phyloP scores from a whole-genome alignment of 2,113 vertebrate species.

The Mesembrinibis cayennensis region DNA sequence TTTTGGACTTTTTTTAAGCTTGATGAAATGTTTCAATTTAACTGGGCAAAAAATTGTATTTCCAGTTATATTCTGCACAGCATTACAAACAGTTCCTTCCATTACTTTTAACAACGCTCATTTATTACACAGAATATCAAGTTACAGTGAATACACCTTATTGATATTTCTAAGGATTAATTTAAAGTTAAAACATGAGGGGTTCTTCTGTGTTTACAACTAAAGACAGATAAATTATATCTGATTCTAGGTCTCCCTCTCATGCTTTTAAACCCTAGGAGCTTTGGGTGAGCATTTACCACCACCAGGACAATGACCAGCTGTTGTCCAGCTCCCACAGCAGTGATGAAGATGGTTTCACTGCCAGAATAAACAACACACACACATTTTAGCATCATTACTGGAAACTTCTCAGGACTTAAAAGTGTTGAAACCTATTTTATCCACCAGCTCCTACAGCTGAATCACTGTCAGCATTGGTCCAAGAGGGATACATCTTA shows the following conservation, averaged over 20 bases:
- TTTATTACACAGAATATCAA: neutral
- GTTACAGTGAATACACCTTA: neutral
- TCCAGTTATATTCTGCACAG: neutral
- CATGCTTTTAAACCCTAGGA: neutral
- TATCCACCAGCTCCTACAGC: neutral
- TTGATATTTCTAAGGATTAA: neutral
- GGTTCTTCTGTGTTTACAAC: neutral
- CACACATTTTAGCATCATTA: neutral
- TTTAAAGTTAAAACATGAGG: neutral
- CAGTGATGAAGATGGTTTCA: neutral
- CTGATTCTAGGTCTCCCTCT: neutral
- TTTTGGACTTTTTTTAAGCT: neutral
- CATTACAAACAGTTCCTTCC: neutral
- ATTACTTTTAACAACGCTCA: neutral
- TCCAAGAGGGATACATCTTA: neutral
- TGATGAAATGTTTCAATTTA: neutral
- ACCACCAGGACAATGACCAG: neutral
- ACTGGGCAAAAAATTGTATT: neutral
- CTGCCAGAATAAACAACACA: neutral
- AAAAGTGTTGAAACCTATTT: neutral
- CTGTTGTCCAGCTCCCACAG: neutral
- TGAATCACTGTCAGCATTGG: neutral
- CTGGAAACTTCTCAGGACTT: neutral
- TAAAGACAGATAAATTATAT: neutral
- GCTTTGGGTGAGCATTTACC: neutral